Evolutionary conservation across 2,113 vertebrate genomes (phyloP).

Genomic region (Narcine bancroftii): DNA sequence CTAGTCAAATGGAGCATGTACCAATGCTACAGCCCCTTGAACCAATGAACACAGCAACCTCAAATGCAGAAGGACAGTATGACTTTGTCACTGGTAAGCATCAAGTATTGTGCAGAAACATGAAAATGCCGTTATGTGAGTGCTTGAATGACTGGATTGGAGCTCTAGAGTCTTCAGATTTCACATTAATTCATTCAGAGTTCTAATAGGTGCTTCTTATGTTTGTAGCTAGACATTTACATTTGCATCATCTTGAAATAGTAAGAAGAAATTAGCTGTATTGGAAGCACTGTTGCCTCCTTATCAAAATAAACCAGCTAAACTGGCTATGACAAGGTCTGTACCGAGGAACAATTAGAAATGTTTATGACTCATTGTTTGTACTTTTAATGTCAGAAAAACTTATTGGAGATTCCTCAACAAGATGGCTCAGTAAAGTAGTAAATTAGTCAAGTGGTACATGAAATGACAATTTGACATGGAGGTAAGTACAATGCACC

Average conservation of each 20-base stretch:
- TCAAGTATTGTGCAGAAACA: neutral
- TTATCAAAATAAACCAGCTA: neutral
- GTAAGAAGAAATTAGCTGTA: neutral
- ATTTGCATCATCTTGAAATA: neutral
- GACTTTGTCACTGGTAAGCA: conserved; percentile 22
- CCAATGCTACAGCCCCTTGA: conserved; percentile 19
- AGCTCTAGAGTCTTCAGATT: neutral
- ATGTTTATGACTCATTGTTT: neutral
- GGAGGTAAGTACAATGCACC: no score
- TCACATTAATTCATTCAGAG: neutral
- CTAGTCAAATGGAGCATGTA: conserved; percentile 29
- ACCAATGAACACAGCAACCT: neutral
- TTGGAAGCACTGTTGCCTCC: neutral
- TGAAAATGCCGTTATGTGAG: neutral
- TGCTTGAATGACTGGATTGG: neutral
- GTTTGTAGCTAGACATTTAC: neutral
- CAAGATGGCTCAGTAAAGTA: neutral
- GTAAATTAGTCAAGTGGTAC: neutral
- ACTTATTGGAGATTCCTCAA: neutral
- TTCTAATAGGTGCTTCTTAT: neutral
- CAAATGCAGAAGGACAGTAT: conserved; percentile 12
- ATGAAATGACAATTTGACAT: no score
- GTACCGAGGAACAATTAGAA: neutral
- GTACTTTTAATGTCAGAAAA: neutral
- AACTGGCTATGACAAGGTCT: neutral